A percentile compares a stretch with the other conserved stretches of the same genome.
Conservation (phyloP, 1,140 invertebrate species). For the Thalassaphorura encarpata region DNA sequence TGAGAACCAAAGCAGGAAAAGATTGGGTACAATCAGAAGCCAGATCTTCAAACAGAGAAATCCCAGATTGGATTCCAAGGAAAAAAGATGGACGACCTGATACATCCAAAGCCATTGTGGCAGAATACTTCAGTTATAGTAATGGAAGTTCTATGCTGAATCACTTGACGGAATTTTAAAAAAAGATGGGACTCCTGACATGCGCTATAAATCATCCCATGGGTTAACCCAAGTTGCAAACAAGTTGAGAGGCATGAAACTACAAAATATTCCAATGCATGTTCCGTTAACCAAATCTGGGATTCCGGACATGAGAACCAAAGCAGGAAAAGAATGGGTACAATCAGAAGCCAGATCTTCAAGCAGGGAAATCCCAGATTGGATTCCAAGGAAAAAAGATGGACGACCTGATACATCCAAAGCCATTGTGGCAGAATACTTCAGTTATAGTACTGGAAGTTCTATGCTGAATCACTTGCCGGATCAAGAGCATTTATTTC, state of each 20-base stretch:
- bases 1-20: too few species aligned
- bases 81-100: not conserved
- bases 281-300: constrained; percentile 8
- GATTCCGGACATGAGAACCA: constrained; percentile 9
- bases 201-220: constrained; percentile 4
- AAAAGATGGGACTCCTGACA: constrained; percentile 11
- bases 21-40: too few species aligned
- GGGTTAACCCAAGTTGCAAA: not conserved
- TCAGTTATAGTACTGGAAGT: not conserved
- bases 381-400: constrained; percentile 13
- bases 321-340: constrained; percentile 9
- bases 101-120: not conserved
- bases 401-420: constrained; percentile 2
- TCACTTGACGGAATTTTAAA: constrained; percentile 9
- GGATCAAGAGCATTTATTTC: not conserved
- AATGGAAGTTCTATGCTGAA: not conserved
- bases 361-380: not conserved
- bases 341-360: not conserved
- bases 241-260: not conserved
- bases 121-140: too few species aligned
- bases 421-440: not conserved
- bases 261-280: constrained; percentile 2
- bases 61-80: too few species aligned
- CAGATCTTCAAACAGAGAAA: too few species aligned
- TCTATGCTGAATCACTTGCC: too few species aligned